Evolutionary conservation across 2,113 vertebrate genomes (phyloP).

Genomic region (Choloepus hoffmanni): DNA sequence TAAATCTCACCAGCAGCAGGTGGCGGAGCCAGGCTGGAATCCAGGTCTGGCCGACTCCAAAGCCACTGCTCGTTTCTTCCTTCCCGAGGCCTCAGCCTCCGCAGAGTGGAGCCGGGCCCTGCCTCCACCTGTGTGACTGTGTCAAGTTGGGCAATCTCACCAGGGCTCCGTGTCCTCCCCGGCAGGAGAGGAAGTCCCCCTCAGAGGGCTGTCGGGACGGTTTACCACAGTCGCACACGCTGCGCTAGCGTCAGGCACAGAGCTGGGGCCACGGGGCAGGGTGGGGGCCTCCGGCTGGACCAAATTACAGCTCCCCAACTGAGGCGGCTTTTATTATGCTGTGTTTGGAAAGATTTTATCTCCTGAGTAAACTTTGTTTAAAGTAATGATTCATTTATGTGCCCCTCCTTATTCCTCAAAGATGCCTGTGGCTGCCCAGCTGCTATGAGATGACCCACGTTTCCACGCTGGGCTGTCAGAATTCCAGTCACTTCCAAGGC

Average conservation of each 20-base stretch:
- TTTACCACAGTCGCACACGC: fast-evolving
- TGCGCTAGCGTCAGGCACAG: background rate
- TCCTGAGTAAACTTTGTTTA: constrained; percentile 26
- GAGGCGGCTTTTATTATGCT: background rate
- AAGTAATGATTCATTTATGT: background rate
- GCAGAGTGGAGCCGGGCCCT: background rate
- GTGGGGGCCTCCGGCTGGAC: background rate
- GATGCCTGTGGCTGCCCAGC: background rate
- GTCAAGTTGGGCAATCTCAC: background rate
- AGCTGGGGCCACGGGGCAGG: fast-evolving
- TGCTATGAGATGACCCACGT: background rate
- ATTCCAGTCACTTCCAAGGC: background rate
- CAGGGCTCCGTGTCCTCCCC: fast-evolving
- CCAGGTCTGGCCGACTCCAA: background rate
- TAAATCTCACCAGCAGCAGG: background rate
- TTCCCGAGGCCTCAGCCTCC: background rate
- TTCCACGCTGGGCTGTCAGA: background rate
- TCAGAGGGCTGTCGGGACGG: background rate
- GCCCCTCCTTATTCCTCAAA: background rate
- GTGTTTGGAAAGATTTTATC: constrained; percentile 5
- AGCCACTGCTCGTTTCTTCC: fast-evolving
- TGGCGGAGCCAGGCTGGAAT: background rate
- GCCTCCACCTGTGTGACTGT: fast-evolving
- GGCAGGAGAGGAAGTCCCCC: background rate
- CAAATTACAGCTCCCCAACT: background rate